phyloP scores from a whole-genome alignment of 2,797 vertebrate species.

The Coccyzus lansbergi region DNA sequence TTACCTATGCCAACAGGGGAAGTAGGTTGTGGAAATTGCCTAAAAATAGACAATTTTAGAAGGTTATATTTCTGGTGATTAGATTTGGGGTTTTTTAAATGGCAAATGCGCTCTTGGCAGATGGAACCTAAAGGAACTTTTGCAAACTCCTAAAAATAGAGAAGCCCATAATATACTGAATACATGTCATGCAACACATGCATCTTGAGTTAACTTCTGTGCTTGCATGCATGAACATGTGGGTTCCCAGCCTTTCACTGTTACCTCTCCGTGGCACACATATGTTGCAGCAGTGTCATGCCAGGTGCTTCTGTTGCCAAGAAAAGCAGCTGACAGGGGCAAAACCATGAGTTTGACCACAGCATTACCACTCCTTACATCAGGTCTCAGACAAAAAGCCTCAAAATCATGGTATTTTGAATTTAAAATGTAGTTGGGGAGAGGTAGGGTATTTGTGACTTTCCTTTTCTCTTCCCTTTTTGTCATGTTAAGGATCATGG shows the following conservation, averaged over 20 bases:
- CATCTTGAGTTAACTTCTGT: not conserved
- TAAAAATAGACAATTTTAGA: not conserved
- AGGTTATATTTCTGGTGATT: conserved; percentile 21
- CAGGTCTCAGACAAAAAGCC: not conserved
- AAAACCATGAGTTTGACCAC: not conserved
- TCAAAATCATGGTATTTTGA: not conserved
- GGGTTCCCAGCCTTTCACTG: not conserved
- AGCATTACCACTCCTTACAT: not conserved
- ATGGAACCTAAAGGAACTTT: conserved; percentile 60
- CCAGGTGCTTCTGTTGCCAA: not conserved
- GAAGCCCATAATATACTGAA: conserved; percentile 14
- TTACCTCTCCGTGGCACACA: not conserved
- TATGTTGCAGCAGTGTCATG: not conserved
- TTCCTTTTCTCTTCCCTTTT: not conserved
- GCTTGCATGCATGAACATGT: not conserved
- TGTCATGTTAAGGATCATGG: not conserved
- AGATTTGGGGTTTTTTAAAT: not conserved
- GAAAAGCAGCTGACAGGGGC: not conserved
- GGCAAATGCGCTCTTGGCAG: conserved; percentile 38
- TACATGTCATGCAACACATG: not conserved
- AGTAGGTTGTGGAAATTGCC: not conserved
- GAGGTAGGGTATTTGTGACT: not conserved
- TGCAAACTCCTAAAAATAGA: conserved; percentile 65
- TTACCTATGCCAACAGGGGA: not conserved
- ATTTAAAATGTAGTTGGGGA: not conserved